A percentile compares a stretch with the other conserved stretches of the same genome.
Conservation (phyloP, 2,113 vertebrate genomes). For the Corvus hawaiiensis region DNA sequence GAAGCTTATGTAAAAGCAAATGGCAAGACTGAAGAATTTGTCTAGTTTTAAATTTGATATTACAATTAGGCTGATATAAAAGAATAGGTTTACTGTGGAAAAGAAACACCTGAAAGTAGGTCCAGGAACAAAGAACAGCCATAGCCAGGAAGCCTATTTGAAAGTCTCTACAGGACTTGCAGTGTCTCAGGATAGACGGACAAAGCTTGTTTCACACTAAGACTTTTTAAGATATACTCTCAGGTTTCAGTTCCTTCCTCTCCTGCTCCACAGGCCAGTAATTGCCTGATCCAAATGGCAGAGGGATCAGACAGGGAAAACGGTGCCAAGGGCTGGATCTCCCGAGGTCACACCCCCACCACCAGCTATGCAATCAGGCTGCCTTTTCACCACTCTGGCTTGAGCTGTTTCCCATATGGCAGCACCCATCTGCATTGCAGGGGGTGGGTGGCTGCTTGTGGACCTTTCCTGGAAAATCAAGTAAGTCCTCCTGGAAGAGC, state of each 20-base stretch:
- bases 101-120: background rate
- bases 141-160: background rate
- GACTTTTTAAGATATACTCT: background rate
- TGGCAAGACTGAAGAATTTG: background rate
- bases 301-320: background rate
- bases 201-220: background rate
- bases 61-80: background rate
- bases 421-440: background rate
- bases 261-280: background rate
- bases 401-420: background rate
- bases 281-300: background rate
- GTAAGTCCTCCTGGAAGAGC: background rate
- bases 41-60: background rate
- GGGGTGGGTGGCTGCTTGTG: background rate
- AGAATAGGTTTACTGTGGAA: background rate
- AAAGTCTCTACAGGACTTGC: background rate
- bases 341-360: rapidly evolving
- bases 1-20: background rate
- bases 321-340: rapidly evolving
- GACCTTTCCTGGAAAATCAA: background rate
- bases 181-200: background rate
- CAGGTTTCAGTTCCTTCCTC: background rate
- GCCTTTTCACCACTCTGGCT: background rate
- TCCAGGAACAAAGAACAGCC: background rate
- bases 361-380: rapidly evolving